phyloP scores from a whole-genome alignment of 2,888 invertebrate species.

The Euzetes globulus region DNA sequence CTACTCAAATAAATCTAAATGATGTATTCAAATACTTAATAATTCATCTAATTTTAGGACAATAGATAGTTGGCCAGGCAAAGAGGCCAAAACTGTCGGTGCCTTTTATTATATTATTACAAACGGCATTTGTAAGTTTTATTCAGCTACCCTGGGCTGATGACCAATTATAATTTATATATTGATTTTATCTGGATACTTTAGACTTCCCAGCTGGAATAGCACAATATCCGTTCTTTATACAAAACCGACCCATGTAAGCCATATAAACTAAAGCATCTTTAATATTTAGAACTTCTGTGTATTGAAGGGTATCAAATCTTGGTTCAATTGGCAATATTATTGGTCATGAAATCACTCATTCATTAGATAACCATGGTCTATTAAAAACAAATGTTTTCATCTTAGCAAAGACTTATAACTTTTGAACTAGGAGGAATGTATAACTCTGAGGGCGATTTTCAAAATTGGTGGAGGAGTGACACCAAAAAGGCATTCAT shows the following conservation, averaged over 20 bases:
- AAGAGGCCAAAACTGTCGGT: slow-evolving; percentile 48
- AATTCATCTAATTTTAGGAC: no score
- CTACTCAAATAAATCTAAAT: no score
- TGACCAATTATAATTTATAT: no score
- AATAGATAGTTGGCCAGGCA: slow-evolving; percentile 26
- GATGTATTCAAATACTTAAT: no score
- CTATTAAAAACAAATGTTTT: background rate
- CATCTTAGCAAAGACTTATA: background rate
- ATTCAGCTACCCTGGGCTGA: no score
- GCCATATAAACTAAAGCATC: no score
- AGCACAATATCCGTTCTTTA: background rate
- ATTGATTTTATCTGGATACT: slow-evolving; percentile 14
- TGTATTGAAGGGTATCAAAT: background rate
- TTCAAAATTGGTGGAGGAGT: background rate
- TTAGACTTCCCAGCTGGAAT: background rate
- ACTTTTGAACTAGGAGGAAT: background rate
- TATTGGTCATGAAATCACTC: background rate
- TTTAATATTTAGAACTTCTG: no score
- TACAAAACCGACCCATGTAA: background rate
- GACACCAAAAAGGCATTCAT: background rate
- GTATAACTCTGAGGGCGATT: background rate
- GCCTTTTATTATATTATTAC: slow-evolving; percentile 49
- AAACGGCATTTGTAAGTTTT: slow-evolving; percentile 36
- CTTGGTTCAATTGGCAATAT: background rate
- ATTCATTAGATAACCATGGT: background rate